Conservation (phyloP, 2,797 vertebrate genomes). For the Zenarchopterus dispar region DNA sequence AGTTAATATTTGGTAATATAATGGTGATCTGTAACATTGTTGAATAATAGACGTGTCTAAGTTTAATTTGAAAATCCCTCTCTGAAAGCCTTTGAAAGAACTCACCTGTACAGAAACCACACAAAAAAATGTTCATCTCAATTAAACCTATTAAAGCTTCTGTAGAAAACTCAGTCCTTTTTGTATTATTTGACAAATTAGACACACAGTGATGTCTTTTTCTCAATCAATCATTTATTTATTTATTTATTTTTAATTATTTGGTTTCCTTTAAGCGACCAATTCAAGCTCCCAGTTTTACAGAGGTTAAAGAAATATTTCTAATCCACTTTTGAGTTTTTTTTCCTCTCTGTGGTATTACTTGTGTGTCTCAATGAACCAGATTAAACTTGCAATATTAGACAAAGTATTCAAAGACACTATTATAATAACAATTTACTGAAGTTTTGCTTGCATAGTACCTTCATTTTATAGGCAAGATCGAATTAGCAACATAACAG, state of each 20-base stretch:
- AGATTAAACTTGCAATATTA: background rate
- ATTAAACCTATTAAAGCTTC: constrained; percentile 79
- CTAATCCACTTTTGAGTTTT: background rate
- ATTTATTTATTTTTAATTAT: constrained; percentile 37
- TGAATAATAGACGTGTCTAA: constrained; percentile 35
- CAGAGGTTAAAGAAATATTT: background rate
- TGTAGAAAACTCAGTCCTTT: constrained; percentile 70
- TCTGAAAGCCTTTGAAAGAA: constrained; percentile 37
- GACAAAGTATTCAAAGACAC: background rate
- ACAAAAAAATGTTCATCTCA: constrained; percentile 47
- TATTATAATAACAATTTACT: no score
- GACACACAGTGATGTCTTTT: constrained; percentile 41
- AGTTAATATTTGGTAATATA: constrained; percentile 27
- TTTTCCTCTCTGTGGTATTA: no score
- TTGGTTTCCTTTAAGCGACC: background rate
- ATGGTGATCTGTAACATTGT: constrained; percentile 37
- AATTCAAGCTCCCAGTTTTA: background rate
- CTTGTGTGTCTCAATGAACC: no score
- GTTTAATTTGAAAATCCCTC: constrained; percentile 15
- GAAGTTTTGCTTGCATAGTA: no score
- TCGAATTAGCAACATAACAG: no score
- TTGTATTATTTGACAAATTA: constrained; percentile 58
- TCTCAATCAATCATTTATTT: constrained; percentile 62
- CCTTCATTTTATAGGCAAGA: no score
- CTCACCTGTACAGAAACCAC: constrained; percentile 49